Evolutionary conservation across 2,797 vertebrate species (phyloP), one percentile per base, ranked within the genome.

Genomic region (Lagocephalus sceleratus): DNA sequence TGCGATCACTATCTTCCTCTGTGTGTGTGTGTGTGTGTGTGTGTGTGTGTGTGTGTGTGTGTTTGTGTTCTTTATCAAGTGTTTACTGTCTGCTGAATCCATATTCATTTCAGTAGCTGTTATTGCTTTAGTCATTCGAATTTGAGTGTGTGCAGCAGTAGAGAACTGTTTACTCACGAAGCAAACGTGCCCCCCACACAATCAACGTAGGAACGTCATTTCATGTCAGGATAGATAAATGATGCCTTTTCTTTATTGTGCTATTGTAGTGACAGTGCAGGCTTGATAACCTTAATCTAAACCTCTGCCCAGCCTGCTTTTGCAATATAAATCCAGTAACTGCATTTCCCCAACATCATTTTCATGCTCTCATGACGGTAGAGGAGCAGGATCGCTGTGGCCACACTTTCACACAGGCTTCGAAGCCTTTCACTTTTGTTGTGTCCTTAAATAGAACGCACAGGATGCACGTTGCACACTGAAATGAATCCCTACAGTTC

Each of bases 191-290:
- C n/a, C n/a, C n/a, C n/a, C n/a, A 74, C 74, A 78, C 85, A 73
- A 78, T 62, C 68, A 71, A 67, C 38, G 52, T 67, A 61, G 76
- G 68, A 80, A 62, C 47, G 56, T 81, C 73, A 81, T 87, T 83
- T 85, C 61, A 73, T 53, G 68, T 51, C 32, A 82, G 63, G 79
- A 85, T 82, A 62, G 82, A 84, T 88, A 88, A 85, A 82, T 85
- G 78, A 85, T 68, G 79, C 57, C 71, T 85, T 84, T 85, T 79
- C 16, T 46, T 65, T 74, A 73, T 78, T 76, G 70, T 86, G 73
- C 69, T 79, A 57, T 84, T 83, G 54, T 81, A 87, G 88, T 90
- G 83, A 84, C 77, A 66, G 56, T 60, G 61, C 60, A 54, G 10
- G 58, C 77, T 69, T 76, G 64, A 76, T 54, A 53, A 69, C 77